Evolutionary conservation across 2,888 invertebrate genomes (phyloP).

Genomic region (Eilema griseolum): DNA sequence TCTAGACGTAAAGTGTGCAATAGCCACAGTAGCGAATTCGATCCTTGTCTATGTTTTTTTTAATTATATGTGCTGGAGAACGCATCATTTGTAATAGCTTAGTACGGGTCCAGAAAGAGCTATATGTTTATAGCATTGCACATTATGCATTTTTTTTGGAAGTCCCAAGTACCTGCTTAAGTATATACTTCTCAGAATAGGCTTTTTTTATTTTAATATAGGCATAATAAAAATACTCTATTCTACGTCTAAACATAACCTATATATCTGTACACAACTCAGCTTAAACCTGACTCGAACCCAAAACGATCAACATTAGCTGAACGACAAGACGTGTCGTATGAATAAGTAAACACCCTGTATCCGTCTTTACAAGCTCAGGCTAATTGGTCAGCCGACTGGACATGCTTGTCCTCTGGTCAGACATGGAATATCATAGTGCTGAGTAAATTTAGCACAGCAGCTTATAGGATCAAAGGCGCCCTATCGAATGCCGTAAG

Average conservation of each 20-base stretch:
- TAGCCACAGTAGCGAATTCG: neutral
- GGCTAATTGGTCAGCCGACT: slow-evolving; percentile 47
- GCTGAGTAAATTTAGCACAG: slow-evolving; percentile 13
- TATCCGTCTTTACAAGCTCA: slow-evolving; percentile 37
- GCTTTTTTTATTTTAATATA: too few species aligned
- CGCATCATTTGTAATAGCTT: too few species aligned
- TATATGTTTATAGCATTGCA: too few species aligned
- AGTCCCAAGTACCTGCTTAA: too few species aligned
- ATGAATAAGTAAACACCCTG: slow-evolving; percentile 44
- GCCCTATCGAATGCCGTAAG: neutral
- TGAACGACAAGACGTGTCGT: slow-evolving; percentile 43
- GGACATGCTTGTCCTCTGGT: slow-evolving; percentile 37
- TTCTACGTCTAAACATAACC: neutral
- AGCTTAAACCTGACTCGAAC: neutral
- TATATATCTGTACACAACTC: neutral
- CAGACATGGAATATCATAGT: slow-evolving; percentile 8
- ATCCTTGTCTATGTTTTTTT: neutral
- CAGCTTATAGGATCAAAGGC: neutral
- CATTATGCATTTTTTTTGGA: too few species aligned
- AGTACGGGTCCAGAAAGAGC: too few species aligned
- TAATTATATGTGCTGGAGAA: neutral
- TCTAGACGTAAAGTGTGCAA: neutral
- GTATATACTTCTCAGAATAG: too few species aligned
- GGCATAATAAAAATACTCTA: neutral
- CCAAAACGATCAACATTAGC: neutral